phyloP scores from a whole-genome alignment of 2,797 vertebrate genomes.

The Podarcis lilfordi region DNA sequence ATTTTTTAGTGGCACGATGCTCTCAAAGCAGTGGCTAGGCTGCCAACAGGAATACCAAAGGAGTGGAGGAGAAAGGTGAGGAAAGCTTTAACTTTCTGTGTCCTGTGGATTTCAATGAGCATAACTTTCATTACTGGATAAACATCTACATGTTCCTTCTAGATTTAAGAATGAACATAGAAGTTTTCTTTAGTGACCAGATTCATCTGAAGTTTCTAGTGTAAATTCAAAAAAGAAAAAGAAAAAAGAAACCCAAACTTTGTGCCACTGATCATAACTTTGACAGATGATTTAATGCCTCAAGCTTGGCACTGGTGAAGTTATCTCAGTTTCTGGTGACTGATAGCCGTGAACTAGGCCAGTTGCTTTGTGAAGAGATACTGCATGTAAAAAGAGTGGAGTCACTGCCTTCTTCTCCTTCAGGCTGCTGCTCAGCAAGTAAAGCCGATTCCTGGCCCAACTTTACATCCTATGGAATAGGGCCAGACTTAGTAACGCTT shows the following conservation, averaged over 20 bases:
- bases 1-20: conserved; percentile 94
- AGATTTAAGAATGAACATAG: neutral
- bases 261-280: fast-evolving
- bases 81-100: neutral
- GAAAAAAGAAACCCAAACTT: neutral
- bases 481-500: no score
- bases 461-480: neutral
- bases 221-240: neutral
- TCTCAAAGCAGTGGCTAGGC: conserved; percentile 93
- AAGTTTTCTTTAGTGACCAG: neutral
- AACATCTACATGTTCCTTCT: neutral
- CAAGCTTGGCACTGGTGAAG: neutral
- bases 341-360: neutral
- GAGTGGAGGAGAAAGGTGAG: conserved; percentile 95
- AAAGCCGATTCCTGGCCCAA: no score
- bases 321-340: neutral
- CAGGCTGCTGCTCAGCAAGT: no score
- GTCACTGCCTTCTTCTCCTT: no score
- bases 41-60: conserved; percentile 96
- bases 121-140: neutral
- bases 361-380: conserved; percentile 1
- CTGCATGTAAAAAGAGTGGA: neutral
- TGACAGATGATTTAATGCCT: neutral
- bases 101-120: neutral
- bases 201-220: neutral